A percentile compares a stretch with the other conserved stretches of the same genome.
These are phyloP conservation scores for Periparus ater DNA, from an alignment of 2,797 vertebrate species.

Conservation along the genomic window DNA sequence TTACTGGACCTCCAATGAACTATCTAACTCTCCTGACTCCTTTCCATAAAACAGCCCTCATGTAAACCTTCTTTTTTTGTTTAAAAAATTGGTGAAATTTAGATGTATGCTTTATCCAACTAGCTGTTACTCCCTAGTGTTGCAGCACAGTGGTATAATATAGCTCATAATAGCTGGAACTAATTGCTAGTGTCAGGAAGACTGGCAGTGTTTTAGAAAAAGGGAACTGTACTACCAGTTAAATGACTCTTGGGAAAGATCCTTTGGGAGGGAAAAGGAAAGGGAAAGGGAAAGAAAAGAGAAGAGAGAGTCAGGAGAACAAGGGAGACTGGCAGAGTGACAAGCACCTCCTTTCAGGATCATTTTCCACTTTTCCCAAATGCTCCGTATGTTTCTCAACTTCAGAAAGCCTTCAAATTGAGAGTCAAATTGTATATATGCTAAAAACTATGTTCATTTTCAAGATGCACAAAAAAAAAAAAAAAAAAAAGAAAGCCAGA, in stretches of 20 bases:
- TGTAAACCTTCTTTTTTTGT: neutral
- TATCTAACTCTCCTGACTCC: neutral
- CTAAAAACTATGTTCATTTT: neutral
- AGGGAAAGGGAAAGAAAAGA: neutral
- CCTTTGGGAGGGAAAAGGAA: neutral
- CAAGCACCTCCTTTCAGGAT: neutral
- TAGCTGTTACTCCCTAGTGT: neutral
- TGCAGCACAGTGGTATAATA: neutral
- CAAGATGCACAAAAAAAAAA: neutral
- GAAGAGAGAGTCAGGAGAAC: neutral
- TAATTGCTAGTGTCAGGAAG: neutral
- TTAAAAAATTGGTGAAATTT: neutral
- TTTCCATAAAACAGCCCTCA: neutral
- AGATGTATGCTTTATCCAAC: neutral
- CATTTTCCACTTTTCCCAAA: neutral
- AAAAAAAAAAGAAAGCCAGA: fast-evolving
- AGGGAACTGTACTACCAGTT: neutral
- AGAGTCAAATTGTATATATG: neutral
- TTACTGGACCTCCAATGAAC: neutral
- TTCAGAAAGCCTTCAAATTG: neutral
- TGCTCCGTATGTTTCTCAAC: neutral
- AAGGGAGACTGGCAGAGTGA: neutral
- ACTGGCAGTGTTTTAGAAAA: neutral
- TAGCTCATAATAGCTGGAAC: neutral
- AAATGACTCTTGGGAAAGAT: neutral